Conservation (phyloP, 92 coral and sea anemone genomes). For the Pocillopora meandrina region DNA sequence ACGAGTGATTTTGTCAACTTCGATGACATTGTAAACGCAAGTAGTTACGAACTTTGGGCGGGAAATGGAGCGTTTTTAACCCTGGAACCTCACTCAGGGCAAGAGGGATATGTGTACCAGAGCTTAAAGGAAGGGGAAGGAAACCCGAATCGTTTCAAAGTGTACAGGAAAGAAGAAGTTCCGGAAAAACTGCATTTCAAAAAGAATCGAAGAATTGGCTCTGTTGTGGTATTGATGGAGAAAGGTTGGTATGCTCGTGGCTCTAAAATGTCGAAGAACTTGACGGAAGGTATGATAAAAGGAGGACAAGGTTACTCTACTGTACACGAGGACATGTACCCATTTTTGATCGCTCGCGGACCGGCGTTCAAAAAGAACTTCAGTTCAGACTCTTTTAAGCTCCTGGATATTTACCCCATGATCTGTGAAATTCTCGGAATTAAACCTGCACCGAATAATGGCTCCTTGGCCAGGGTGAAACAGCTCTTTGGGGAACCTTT, state of each 20-base stretch:
- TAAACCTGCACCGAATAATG: conserved; percentile 83
- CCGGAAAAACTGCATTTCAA: conserved; percentile 73
- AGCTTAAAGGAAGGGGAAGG: conserved; percentile 53
- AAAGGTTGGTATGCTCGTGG: conserved; percentile 70
- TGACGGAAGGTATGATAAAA: background rate
- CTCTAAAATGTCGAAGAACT: conserved; percentile 36
- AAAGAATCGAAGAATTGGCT: conserved; percentile 68
- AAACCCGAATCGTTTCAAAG: conserved; percentile 51
- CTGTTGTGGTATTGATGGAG: conserved; percentile 57
- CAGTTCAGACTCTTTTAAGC: conserved; percentile 63
- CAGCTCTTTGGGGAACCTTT: conserved; percentile 40
- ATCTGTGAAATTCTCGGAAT: conserved; percentile 78
- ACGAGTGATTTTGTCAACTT: conserved; percentile 59
- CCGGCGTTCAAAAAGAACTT: conserved; percentile 83
- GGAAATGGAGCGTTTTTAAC: conserved; percentile 33
- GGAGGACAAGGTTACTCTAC: conserved; percentile 74
- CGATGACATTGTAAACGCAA: conserved; percentile 54
- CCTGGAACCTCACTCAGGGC: conserved; percentile 54
- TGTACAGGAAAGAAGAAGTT: conserved; percentile 70
- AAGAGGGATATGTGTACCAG: conserved; percentile 32
- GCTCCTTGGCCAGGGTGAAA: conserved; percentile 64
- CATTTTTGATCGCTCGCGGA: conserved; percentile 90
- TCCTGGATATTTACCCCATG: conserved; percentile 80
- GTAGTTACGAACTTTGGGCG: conserved; percentile 40
- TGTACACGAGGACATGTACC: conserved; percentile 70